Evolutionary conservation across 2,888 invertebrate genomes (phyloP).

Genomic region (Pollenia angustigena): DNA sequence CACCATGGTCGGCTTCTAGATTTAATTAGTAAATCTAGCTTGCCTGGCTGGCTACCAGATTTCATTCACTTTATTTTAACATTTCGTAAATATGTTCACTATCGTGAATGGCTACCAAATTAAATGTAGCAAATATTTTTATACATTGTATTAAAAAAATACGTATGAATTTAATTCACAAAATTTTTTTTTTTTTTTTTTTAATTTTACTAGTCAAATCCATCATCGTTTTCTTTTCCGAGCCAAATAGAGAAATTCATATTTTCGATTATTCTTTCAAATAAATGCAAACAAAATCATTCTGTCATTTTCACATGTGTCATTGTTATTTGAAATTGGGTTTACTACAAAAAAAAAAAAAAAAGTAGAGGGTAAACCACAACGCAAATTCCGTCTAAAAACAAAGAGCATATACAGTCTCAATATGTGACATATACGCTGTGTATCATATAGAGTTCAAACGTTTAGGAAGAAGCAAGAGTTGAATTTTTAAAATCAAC

Average conservation of each 20-base stretch:
- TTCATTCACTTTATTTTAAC: too few species aligned
- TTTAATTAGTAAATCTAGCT: too few species aligned
- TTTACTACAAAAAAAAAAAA: too few species aligned
- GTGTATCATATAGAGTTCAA: too few species aligned
- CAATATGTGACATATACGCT: too few species aligned
- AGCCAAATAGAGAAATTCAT: background rate
- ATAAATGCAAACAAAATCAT: conserved; percentile 24
- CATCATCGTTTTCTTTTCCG: conserved; percentile 2
- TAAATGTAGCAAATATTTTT: too few species aligned
- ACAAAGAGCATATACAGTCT: background rate
- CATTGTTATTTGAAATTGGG: conserved; percentile 9
- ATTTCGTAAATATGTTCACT: too few species aligned
- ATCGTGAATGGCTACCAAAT: too few species aligned
- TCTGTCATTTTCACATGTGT: conserved; percentile 56
- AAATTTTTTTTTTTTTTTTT: background rate
- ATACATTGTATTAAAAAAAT: background rate
- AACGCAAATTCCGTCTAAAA: background rate
- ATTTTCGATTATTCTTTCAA: background rate
- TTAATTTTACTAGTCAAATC: conserved; percentile 16
- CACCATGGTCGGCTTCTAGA: too few species aligned
- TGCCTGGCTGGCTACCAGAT: too few species aligned
- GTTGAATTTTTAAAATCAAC: too few species aligned
- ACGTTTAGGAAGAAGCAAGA: too few species aligned
- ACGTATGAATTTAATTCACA: background rate
- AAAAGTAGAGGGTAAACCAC: background rate